Evolutionary conservation across 2,888 invertebrate species (phyloP).

Genomic region (Diplazon laetatorius): DNA sequence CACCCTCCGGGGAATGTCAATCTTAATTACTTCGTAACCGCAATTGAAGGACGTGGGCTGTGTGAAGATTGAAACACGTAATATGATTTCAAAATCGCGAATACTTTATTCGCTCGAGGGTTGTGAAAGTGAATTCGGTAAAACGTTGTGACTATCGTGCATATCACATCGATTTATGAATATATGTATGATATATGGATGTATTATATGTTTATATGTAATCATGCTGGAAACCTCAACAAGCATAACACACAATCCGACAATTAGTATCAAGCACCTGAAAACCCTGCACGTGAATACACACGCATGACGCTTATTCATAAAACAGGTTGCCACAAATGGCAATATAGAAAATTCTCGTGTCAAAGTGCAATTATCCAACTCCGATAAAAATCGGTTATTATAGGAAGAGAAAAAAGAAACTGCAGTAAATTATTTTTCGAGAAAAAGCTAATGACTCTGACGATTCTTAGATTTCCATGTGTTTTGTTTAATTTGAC

Average conservation of each 20-base stretch:
- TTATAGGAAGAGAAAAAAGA: not conserved
- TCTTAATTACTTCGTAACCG: slow-evolving; percentile 40
- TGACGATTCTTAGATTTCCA: not conserved
- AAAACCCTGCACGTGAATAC: not conserved
- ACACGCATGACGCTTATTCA: not conserved
- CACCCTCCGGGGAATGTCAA: slow-evolving; percentile 13
- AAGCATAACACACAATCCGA: not conserved
- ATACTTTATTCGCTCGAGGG: not conserved
- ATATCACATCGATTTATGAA: not conserved
- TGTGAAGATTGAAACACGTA: slow-evolving; percentile 11
- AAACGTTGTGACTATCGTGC: not conserved
- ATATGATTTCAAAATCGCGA: slow-evolving; percentile 15
- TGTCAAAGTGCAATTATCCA: not conserved
- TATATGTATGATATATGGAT: too few species aligned
- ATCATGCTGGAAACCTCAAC: not conserved
- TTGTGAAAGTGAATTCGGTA: not conserved
- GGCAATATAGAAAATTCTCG: not conserved
- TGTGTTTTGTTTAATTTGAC: too few species aligned
- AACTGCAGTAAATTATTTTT: not conserved
- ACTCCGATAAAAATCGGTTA: not conserved
- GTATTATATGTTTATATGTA: too few species aligned
- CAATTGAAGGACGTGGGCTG: slow-evolving; percentile 16
- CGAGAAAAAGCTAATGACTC: not conserved
- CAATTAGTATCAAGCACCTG: not conserved
- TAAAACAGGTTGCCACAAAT: not conserved